phyloP scores from a whole-genome alignment of 2,888 invertebrate species.

The Drosophila melanosoma region DNA sequence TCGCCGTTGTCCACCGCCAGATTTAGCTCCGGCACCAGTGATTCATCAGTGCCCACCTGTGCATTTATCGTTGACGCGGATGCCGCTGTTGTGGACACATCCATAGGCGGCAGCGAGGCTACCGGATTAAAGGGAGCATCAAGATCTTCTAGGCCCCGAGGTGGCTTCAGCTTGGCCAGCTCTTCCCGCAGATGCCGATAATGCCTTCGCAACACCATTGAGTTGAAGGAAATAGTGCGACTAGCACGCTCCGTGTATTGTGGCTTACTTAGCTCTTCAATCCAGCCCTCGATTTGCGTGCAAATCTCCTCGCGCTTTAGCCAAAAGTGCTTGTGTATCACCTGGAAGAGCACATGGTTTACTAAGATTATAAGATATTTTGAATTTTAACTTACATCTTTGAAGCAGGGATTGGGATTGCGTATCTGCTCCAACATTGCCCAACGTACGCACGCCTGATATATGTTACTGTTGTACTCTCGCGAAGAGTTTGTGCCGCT shows the following conservation, averaged over 20 bases:
- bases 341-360: conserved; percentile 85
- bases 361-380: neutral
- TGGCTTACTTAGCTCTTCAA: conserved; percentile 93
- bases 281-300: conserved; percentile 95
- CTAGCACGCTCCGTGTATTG: conserved; percentile 91
- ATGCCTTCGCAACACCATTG: conserved; percentile 92
- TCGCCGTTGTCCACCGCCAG: conserved; percentile 59
- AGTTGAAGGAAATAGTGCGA: conserved; percentile 90
- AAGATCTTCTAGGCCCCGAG: conserved; percentile 90
- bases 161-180: conserved; percentile 92
- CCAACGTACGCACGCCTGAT: conserved; percentile 97
- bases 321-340: conserved; percentile 97
- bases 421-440: conserved; percentile 97
- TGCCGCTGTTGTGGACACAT: conserved; percentile 64
- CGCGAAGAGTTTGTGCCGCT: conserved; percentile 95
- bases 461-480: conserved; percentile 98
- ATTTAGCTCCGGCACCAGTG: conserved; percentile 62
- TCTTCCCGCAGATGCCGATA: conserved; percentile 94
- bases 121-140: conserved; percentile 87
- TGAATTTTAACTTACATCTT: conserved; percentile 88
- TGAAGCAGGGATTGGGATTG: conserved; percentile 96
- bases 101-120: conserved; percentile 80
- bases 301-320: conserved; percentile 96
- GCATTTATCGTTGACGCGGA: conserved; percentile 44
- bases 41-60: conserved; percentile 57